Evolutionary conservation across 2,888 invertebrate genomes (phyloP).

Genomic region (Acanthosepion pharaonis): DNA sequence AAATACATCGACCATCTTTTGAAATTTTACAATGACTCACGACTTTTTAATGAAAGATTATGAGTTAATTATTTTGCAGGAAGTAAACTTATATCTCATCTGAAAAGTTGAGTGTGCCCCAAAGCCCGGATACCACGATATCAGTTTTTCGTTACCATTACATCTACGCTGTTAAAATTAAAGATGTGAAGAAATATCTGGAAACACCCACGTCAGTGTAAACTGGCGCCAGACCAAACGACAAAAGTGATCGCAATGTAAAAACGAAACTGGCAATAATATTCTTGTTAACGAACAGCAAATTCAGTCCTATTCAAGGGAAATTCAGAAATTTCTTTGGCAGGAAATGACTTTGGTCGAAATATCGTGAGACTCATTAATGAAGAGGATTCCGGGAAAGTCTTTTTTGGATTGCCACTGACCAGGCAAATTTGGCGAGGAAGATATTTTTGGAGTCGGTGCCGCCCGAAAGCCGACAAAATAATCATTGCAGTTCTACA

Average conservation of each 20-base stretch:
- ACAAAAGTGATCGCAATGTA: background rate
- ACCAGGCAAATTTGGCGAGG: background rate
- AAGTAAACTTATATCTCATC: background rate
- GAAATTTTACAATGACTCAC: background rate
- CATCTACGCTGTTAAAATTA: background rate
- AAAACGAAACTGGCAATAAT: background rate
- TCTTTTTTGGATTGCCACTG: background rate
- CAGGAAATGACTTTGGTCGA: background rate
- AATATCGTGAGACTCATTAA: background rate
- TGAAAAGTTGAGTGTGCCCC: too few species aligned
- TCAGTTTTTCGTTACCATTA: background rate
- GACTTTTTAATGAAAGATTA: background rate
- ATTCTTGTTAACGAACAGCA: background rate
- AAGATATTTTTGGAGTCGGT: background rate
- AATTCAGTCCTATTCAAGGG: background rate
- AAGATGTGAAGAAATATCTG: background rate
- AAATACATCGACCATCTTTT: too few species aligned
- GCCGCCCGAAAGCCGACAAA: background rate
- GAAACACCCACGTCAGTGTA: background rate
- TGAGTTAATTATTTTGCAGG: background rate
- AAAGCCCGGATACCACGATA: background rate
- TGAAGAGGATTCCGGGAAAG: background rate
- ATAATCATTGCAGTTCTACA: background rate
- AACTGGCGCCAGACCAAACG: background rate
- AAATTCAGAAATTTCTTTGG: background rate